These are phyloP conservation scores for Philhelius pedissequus DNA, from an alignment of 2,888 invertebrate genomes.

Conservation along the genomic window DNA sequence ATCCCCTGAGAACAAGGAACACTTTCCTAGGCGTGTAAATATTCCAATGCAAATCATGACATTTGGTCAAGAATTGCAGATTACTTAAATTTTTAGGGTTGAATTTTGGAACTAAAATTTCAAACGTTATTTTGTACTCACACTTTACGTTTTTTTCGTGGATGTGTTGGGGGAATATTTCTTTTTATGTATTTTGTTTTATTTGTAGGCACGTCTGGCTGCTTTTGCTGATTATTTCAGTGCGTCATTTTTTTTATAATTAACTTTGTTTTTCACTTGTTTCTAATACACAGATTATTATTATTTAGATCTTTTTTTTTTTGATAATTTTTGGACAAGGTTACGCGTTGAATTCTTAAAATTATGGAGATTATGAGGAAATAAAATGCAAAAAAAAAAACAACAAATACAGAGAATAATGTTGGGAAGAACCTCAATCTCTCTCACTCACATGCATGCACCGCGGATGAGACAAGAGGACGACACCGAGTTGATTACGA, in stretches of 20 bases:
- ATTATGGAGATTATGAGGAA: neutral
- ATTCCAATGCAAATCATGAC: neutral
- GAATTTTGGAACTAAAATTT: neutral
- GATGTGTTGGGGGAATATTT: conserved; percentile 1
- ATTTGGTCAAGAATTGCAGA: conserved; percentile 31
- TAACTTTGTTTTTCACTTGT: neutral
- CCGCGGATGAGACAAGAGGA: neutral
- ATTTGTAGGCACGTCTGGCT: neutral
- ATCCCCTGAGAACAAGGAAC: conserved; percentile 32
- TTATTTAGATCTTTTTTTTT: too few relatives aligned
- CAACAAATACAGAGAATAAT: conserved; percentile 48
- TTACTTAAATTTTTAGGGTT: neutral
- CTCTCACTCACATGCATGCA: conserved; percentile 24
- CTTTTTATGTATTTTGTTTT: neutral
- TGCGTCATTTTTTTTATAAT: conserved; percentile 52
- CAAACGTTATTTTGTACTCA: conserved; percentile 36
- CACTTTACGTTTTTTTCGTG: neutral
- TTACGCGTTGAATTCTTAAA: conserved; percentile 18
- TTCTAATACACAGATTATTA: too few relatives aligned
- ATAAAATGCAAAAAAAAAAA: conserved; percentile 27
- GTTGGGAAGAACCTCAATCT: conserved; percentile 52
- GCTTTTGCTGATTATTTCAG: neutral
- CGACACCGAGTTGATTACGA: conserved; percentile 4
- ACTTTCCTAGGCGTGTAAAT: conserved; percentile 2
- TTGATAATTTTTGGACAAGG: neutral